phyloP scores from a whole-genome alignment of 2,888 invertebrate species.

The Nezara viridula region DNA sequence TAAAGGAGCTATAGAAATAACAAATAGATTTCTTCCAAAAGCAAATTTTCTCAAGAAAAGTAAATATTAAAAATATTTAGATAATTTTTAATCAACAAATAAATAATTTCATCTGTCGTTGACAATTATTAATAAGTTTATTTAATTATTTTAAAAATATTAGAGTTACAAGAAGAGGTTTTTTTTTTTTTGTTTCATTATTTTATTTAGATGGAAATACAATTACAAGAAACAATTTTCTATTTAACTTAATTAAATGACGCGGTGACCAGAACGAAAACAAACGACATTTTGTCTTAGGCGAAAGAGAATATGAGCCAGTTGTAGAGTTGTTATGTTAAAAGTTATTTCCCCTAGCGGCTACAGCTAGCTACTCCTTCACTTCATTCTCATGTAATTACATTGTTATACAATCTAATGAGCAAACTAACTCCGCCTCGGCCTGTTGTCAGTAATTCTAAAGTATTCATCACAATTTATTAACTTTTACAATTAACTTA shows the following conservation, averaged over 20 bases:
- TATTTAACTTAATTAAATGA: not conserved
- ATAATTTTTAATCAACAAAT: too few relatives aligned
- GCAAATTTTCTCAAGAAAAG: too few relatives aligned
- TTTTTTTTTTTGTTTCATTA: too few relatives aligned
- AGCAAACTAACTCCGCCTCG: constrained; percentile 32
- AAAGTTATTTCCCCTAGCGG: not conserved
- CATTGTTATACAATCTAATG: constrained; percentile 40
- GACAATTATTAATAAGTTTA: too few relatives aligned
- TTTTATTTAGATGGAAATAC: not conserved
- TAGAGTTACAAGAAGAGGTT: too few relatives aligned
- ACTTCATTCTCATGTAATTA: constrained; percentile 45
- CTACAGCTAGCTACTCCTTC: not conserved
- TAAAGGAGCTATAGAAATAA: too few relatives aligned
- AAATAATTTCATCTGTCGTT: too few relatives aligned
- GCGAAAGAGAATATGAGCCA: not conserved
- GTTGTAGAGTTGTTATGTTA: not conserved
- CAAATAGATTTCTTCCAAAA: too few relatives aligned
- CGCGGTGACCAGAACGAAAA: not conserved
- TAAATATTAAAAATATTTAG: too few relatives aligned
- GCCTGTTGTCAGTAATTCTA: constrained; percentile 6
- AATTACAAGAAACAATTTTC: not conserved
- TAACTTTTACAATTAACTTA: constrained; percentile 35
- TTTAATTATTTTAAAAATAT: too few relatives aligned
- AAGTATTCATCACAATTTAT: constrained; percentile 33
- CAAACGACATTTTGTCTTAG: not conserved